Percentiles rank a stretch among this genome's conserved stretches.
Conservation (phyloP, 2,888 invertebrate genomes). For the Apotomis betuletana region DNA sequence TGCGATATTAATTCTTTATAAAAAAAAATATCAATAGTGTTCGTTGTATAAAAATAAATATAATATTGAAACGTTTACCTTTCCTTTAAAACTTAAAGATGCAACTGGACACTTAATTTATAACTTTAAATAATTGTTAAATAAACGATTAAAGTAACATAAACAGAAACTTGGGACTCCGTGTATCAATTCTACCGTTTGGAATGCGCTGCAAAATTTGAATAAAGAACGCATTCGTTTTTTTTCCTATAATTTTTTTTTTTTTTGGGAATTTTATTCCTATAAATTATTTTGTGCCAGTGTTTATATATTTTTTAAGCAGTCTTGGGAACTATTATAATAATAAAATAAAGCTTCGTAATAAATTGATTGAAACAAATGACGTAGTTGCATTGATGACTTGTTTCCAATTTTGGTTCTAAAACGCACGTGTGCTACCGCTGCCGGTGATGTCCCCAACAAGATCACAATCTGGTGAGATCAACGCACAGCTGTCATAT, state of each 20-base stretch:
- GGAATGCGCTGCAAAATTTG: background rate
- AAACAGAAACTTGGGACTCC: too few species aligned
- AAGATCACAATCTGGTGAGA: constrained; percentile 59
- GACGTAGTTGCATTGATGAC: background rate
- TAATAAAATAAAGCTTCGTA: background rate
- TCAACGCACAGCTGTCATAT: constrained; percentile 62
- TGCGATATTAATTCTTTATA: too few species aligned
- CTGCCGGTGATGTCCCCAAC: constrained; percentile 47
- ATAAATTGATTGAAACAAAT: background rate
- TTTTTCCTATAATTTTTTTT: too few species aligned
- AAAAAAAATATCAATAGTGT: too few species aligned
- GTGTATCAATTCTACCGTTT: background rate
- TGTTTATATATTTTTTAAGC: background rate
- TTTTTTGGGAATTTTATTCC: too few species aligned
- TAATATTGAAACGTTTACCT: too few species aligned
- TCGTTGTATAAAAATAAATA: too few species aligned
- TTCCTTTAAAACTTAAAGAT: too few species aligned
- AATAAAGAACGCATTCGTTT: constrained; percentile 21
- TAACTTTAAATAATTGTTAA: too few species aligned
- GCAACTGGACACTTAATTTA: too few species aligned
- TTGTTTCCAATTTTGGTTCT: constrained; percentile 29
- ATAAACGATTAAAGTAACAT: too few species aligned
- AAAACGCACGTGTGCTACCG: constrained; percentile 49
- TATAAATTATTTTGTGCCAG: constrained; percentile 7
- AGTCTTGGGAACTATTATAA: too few species aligned